phyloP scores from a whole-genome alignment of 1,140 invertebrate genomes.

The Orchestia grillus region DNA sequence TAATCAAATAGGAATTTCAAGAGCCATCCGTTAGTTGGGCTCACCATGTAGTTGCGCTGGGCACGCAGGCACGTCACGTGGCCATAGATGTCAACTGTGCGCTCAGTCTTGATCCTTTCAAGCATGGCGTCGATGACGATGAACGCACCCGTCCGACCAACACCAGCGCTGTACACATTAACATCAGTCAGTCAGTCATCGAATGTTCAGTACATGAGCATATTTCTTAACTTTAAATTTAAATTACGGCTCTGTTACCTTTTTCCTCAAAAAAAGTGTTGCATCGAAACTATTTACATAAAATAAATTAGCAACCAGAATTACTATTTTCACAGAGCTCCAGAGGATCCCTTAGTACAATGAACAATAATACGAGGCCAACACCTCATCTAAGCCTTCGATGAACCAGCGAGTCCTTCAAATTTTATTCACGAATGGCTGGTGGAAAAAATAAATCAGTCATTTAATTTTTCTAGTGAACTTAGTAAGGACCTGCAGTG shows the following conservation, averaged over 20 bases:
- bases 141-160: slow-evolving; percentile 98
- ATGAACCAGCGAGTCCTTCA: too few species aligned
- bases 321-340: neutral
- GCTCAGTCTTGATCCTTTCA: slow-evolving; percentile 93
- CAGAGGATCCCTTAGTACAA: too few species aligned
- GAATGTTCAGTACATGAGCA: neutral
- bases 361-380: too few species aligned
- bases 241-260: neutral
- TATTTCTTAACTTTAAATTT: neutral
- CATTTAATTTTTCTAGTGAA: too few species aligned
- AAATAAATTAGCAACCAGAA: neutral
- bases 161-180: slow-evolving; percentile 83
- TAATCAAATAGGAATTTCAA: neutral
- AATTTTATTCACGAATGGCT: too few species aligned
- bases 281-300: neutral
- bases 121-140: slow-evolving; percentile 98
- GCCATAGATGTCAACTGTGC: slow-evolving; percentile 98
- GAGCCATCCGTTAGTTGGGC: neutral
- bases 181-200: neutral
- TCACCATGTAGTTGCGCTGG: slow-evolving; percentile 95
- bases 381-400: too few species aligned
- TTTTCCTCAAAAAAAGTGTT: neutral
- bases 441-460: too few species aligned
- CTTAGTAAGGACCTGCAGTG: slow-evolving; percentile 79
- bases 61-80: slow-evolving; percentile 97